Conservation (phyloP, 2,888 invertebrate species). For the Crepidodera aurea region DNA sequence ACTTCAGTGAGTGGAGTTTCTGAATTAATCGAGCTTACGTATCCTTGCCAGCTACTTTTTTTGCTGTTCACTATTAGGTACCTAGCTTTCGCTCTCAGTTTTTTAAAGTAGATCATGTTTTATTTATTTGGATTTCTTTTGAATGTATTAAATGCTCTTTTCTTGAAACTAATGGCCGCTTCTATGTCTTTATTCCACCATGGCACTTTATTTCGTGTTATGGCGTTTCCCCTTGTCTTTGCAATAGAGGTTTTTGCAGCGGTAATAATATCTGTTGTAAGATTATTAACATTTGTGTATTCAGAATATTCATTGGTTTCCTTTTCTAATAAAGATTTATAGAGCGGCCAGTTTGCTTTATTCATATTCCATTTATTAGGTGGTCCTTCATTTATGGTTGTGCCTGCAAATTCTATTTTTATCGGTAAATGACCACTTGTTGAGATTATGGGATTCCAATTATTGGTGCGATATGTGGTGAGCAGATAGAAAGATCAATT, state of each 20-base stretch:
- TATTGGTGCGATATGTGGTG: not conserved
- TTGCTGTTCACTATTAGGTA: slow-evolving; percentile 5
- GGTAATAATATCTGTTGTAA: no score
- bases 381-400: not conserved
- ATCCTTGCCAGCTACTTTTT: slow-evolving; percentile 5
- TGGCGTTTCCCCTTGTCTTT: not conserved
- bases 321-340: not conserved
- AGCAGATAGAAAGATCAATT: not conserved
- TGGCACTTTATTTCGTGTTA: no score
- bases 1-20: slow-evolving; percentile 11
- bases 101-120: slow-evolving; percentile 20
- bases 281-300: no score
- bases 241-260: no score
- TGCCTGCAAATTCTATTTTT: not conserved
- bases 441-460: not conserved
- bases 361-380: not conserved
- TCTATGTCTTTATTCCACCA: not conserved
- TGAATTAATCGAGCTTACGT: not conserved
- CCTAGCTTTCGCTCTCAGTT: slow-evolving; percentile 15
- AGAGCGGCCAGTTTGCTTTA: not conserved
- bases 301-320: no score
- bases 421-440: not conserved
- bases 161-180: slow-evolving; percentile 8
- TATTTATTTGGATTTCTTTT: slow-evolving; percentile 5
- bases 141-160: slow-evolving; percentile 13